Evolutionary conservation across 2,888 invertebrate species (phyloP), one percentile per base, ranked within the genome.

Genomic region (Drosophila longiperda): DNA sequence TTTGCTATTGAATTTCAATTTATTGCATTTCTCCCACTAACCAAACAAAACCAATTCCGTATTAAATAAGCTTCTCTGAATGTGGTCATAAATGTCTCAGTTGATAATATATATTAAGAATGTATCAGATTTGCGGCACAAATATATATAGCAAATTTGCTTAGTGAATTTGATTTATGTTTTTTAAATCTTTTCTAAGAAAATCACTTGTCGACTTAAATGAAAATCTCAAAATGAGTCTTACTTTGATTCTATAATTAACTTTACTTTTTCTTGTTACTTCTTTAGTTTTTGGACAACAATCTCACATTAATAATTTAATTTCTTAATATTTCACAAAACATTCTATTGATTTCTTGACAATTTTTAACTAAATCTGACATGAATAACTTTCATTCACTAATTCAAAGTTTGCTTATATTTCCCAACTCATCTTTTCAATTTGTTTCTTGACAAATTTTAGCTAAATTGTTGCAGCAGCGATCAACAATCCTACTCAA

Each of bases 1-100:
- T 89, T 89, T 87, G 80, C 89, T 81, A 90, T 87, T 89, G 75
- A 87, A 89, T 87, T 80, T 75, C 84, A 77, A 74, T 82, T 78
- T 76, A 78, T 88, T 83, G 86, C 86, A 72, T 64, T 79, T 69
- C 68, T 34, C 50, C 54, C 52, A 11, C 32, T 49, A 17, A 15
- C 32, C 29, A n/a, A 32, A 36, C 53, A 26, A 59, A 23, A 54
- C 33, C 23, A 23, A 45, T 53, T 66, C 29, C 29, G 29, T 29
- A 29, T 29, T 29, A 29, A 29, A 29, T 29, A 29, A 29, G 29
- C 38, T 36, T 12, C 42, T 40, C 50, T 48, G 66, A 40, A 50
- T 67, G 23, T 64, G 32, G 52, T 54, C 59, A 54, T 54, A 66
- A 49, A 52, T 58, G 34, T 50, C 58, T 42, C 42, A 29, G n/a